These are phyloP conservation scores for Spinus pinus DNA, from an alignment of 2,797 vertebrate species.

Conservation along the genomic window DNA sequence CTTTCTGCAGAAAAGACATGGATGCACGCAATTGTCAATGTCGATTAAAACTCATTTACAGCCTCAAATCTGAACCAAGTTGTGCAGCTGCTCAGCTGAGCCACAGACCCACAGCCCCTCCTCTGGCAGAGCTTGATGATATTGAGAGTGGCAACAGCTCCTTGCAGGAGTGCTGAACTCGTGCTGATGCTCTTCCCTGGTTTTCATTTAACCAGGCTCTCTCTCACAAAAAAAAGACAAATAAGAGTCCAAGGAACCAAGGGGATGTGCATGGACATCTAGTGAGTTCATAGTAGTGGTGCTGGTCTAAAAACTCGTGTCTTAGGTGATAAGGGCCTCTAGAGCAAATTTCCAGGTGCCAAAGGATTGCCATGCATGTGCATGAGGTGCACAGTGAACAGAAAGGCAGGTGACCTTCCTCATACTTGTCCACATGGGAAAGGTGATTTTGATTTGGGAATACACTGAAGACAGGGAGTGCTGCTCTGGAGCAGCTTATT, in stretches of 20 bases:
- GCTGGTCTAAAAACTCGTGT: background rate
- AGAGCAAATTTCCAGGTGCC: background rate
- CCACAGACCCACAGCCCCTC: background rate
- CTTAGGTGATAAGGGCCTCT: background rate
- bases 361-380: background rate
- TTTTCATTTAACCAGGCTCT: background rate
- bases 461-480: background rate
- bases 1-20: background rate
- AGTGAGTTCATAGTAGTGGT: background rate
- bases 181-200: background rate
- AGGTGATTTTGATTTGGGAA: background rate
- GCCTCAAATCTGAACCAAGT: background rate
- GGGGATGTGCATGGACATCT: background rate
- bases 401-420: background rate
- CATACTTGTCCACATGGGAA: background rate
- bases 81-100: background rate
- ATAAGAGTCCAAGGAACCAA: background rate
- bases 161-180: background rate
- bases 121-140: background rate
- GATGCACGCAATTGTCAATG: background rate
- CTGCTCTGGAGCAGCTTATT: background rate
- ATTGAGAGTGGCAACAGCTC: background rate
- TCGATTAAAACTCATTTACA: background rate
- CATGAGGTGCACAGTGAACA: background rate
- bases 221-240: background rate